phyloP scores from a whole-genome alignment of 2,113 vertebrate species.

The Condylura cristata region DNA sequence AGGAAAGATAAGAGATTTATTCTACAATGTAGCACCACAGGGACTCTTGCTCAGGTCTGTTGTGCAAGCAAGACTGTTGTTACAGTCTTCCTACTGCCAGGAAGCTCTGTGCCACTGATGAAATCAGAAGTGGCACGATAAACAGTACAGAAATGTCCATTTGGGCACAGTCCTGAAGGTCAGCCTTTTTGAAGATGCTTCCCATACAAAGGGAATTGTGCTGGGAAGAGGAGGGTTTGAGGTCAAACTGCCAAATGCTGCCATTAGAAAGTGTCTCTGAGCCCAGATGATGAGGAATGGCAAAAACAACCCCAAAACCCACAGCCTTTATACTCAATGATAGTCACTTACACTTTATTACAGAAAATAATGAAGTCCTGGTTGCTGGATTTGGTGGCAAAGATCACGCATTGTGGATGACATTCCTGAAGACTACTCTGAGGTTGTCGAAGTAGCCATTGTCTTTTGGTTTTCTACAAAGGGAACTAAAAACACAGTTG shows the following conservation, averaged over 20 bases:
- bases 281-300: not conserved
- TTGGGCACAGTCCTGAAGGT: not conserved
- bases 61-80: not conserved
- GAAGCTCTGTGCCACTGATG: not conserved
- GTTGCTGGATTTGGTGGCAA: not conserved
- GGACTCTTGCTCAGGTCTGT: not conserved
- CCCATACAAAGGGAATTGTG: not conserved
- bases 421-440: not conserved
- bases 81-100: not conserved
- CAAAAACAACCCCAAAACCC: not conserved
- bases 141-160: not conserved
- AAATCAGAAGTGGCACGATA: not conserved
- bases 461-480: not conserved
- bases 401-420: not conserved
- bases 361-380: not conserved
- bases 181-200: not conserved
- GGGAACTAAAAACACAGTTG: not conserved
- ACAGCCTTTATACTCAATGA: not conserved
- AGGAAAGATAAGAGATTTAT: not conserved
- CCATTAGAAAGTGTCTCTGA: not conserved
- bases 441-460: not conserved
- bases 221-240: not conserved
- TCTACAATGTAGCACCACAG: not conserved
- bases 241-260: not conserved
- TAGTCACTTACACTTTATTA: not conserved